phyloP scores from a whole-genome alignment of 2,888 invertebrate species.

The Phytoseiulus persimilis region DNA sequence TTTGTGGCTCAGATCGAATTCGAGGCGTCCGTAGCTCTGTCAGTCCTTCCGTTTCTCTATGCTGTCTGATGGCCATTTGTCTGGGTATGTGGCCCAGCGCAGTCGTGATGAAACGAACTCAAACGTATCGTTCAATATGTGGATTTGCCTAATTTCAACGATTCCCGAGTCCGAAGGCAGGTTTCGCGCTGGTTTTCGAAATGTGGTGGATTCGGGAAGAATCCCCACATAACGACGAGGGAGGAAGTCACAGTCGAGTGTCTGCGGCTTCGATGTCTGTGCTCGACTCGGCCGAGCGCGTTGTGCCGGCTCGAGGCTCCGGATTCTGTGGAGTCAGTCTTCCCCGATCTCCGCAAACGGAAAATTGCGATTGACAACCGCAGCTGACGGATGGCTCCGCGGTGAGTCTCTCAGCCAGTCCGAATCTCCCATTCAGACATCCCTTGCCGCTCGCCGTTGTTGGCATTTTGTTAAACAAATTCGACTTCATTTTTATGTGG shows the following conservation, averaged over 20 bases:
- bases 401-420: neutral
- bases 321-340: neutral
- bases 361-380: neutral
- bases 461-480: constrained; percentile 5
- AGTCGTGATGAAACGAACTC: neutral
- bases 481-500: neutral
- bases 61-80: neutral
- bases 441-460: neutral
- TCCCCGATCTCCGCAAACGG: neutral
- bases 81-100: neutral
- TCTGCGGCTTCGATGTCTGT: too few relatives aligned
- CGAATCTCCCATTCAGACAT: neutral
- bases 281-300: too few relatives aligned
- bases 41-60: neutral
- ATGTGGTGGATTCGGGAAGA: too few relatives aligned
- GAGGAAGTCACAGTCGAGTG: too few relatives aligned
- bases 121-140: too few relatives aligned
- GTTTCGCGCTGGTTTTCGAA: too few relatives aligned
- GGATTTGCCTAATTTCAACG: too few relatives aligned
- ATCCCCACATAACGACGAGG: too few relatives aligned
- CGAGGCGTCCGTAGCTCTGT: neutral
- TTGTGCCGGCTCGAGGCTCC: too few relatives aligned
- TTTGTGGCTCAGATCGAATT: constrained; percentile 5
- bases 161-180: too few relatives aligned
- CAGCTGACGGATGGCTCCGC: neutral